phyloP scores from a whole-genome alignment of 2,113 vertebrate species.

The Sebastes fasciatus region DNA sequence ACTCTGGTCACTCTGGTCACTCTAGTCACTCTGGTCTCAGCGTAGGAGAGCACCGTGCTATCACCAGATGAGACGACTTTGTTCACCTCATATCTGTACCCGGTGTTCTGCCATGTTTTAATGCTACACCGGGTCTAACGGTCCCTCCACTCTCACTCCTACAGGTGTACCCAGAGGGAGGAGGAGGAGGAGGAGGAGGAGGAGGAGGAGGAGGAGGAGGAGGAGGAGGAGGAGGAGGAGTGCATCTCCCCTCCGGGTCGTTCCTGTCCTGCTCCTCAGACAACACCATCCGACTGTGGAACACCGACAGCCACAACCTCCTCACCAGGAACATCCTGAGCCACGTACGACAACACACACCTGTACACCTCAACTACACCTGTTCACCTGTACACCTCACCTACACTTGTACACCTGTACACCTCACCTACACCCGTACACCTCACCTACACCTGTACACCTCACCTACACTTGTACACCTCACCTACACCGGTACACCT shows the following conservation, averaged over 20 bases:
- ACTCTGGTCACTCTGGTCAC: no score
- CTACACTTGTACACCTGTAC: no score
- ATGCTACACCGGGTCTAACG: no score
- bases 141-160: not conserved
- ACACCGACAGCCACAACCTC: constrained; percentile 85
- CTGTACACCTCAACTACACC: not conserved
- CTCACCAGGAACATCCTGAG: constrained; percentile 93
- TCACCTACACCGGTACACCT: no score
- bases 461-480: no score
- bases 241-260: constrained; percentile 87
- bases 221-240: not conserved
- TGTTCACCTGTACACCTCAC: not conserved
- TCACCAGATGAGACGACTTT: no score
- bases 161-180: constrained; percentile 92
- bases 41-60: no score
- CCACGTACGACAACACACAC: constrained; percentile 73
- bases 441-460: no score
- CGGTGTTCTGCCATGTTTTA: no score
- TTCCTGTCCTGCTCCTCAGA: constrained; percentile 98
- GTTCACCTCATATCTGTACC: no score
- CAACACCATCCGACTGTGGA: constrained; percentile 97
- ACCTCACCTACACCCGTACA: no score
- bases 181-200: constrained; percentile 70
- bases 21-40: no score
- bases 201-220: constrained; percentile 4